A percentile compares a stretch with the other conserved stretches of the same genome.
phyloP scores from a whole-genome alignment of 1,140 invertebrate genomes.

The Megalonaias nervosa region DNA sequence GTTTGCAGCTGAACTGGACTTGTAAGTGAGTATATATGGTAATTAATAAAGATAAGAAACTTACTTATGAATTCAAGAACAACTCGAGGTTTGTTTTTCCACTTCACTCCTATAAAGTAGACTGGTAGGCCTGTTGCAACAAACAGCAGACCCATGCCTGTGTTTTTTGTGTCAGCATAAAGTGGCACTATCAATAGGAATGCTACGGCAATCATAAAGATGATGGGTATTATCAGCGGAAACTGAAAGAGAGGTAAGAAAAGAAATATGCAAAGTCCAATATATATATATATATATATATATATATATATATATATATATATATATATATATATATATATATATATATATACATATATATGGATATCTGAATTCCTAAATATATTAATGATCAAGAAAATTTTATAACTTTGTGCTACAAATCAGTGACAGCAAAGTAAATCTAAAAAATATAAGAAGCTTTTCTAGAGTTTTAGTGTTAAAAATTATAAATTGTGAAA shows the following conservation, averaged over 20 bases:
- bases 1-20: neutral
- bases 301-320: neutral
- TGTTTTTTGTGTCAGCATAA: constrained; percentile 92
- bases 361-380: neutral
- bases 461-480: neutral
- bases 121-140: constrained; percentile 76
- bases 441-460: neutral
- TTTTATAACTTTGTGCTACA: no score
- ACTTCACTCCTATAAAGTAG: constrained; percentile 73
- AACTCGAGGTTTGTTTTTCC: constrained; percentile 79
- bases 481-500: neutral
- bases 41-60: constrained; percentile 59
- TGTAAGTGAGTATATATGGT: neutral
- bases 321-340: neutral
- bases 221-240: constrained; percentile 87
- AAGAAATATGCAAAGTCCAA: neutral
- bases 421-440: no score
- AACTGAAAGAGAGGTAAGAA: constrained; percentile 65
- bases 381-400: neutral
- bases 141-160: constrained; percentile 84
- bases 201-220: constrained; percentile 91
- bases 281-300: neutral
- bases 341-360: neutral
- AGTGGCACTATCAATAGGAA: constrained; percentile 96
- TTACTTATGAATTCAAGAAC: constrained; percentile 81